A percentile compares a stretch with the other conserved stretches of the same genome.
Evolutionary conservation across 23 tunicate genomes (phyloP).

Genomic region (Trididemnum nubilum): DNA sequence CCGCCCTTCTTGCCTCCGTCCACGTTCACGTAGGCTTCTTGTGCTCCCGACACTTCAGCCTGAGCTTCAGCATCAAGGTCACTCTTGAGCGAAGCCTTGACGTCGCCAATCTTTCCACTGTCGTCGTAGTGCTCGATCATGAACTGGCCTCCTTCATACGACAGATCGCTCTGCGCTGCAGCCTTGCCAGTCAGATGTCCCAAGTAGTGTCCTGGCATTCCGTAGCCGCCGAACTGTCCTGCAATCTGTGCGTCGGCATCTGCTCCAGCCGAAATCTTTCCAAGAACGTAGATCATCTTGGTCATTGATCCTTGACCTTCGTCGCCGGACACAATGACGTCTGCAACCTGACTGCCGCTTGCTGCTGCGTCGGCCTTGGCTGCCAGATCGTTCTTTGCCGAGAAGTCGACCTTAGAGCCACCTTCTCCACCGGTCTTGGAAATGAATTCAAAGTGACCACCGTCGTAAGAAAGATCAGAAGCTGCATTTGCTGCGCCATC

Average conservation of each 20-base stretch:
- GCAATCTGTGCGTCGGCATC: not conserved
- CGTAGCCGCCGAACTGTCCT: not conserved
- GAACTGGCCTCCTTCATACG: not conserved
- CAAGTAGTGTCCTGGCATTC: not conserved
- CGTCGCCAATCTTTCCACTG: not conserved
- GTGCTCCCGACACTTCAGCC: not conserved
- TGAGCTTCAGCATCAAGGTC: not conserved
- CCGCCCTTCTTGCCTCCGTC: slow-evolving; percentile 2
- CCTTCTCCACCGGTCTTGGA: not conserved
- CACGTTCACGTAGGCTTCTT: not conserved
- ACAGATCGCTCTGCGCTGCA: not conserved
- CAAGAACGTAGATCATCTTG: not conserved
- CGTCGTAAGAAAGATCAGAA: not conserved
- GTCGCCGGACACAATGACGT: not conserved
- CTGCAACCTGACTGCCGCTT: not conserved
- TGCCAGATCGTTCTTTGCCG: not conserved
- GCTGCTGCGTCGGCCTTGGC: not conserved
- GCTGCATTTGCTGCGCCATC: not conserved
- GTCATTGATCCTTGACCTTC: not conserved
- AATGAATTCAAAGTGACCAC: not conserved
- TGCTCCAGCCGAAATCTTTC: not conserved
- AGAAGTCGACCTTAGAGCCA: not conserved
- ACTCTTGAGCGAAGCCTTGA: not conserved
- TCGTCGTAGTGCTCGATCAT: not conserved
- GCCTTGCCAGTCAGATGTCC: not conserved